Conservation (phyloP, 2,113 vertebrate species). For the Oreochromis aureus region DNA sequence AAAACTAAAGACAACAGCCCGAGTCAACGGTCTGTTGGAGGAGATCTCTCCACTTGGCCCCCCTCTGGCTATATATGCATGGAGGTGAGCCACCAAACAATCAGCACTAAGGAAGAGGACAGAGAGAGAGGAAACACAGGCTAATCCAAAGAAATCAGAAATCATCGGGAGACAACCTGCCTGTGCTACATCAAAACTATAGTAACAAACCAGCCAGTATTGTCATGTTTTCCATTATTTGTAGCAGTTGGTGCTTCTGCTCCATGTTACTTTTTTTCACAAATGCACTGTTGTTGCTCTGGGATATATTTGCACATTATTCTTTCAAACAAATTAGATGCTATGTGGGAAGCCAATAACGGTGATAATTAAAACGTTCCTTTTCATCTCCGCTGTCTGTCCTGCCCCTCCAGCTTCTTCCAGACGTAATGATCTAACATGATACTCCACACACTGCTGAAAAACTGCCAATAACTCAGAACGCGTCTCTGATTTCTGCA, state of each 20-base stretch:
- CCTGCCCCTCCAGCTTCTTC: neutral
- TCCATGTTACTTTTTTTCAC: neutral
- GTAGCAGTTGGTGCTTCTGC: neutral
- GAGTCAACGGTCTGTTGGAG: neutral
- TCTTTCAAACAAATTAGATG: neutral
- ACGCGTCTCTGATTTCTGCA: conserved; percentile 34
- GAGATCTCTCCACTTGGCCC: neutral
- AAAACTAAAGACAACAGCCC: neutral
- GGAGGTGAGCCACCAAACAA: neutral
- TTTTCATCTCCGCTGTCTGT: conserved; percentile 2
- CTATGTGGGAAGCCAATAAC: neutral
- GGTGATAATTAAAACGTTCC: conserved; percentile 24
- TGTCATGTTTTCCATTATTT: neutral
- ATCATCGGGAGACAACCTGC: neutral
- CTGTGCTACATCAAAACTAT: neutral
- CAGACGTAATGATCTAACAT: neutral
- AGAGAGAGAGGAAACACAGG: neutral
- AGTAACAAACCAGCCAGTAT: neutral
- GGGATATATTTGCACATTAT: neutral
- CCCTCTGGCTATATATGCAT: neutral
- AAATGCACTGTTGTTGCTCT: neutral
- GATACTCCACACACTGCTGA: neutral
- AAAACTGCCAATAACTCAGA: conserved; percentile 14
- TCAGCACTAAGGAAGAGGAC: neutral
- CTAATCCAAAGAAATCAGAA: neutral